Conservation (phyloP, 2,797 vertebrate species). For the Leptodactylus fallax region DNA sequence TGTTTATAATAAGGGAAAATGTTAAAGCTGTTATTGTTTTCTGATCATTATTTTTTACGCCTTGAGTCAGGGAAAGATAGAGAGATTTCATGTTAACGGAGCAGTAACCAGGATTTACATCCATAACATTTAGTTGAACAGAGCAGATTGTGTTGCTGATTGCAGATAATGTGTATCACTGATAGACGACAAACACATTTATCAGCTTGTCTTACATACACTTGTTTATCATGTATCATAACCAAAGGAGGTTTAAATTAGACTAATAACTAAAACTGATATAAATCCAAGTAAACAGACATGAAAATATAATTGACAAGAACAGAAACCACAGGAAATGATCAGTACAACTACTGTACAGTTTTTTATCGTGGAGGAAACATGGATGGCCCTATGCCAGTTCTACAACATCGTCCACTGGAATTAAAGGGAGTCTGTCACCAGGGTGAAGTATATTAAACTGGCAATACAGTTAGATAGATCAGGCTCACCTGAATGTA, state of each 20-base stretch:
- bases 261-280: conserved; percentile 30
- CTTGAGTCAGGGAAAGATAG: background rate
- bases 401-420: background rate
- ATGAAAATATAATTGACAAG: background rate
- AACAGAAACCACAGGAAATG: background rate
- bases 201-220: conserved; percentile 32
- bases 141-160: conserved; percentile 38
- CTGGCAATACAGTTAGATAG: too few species aligned
- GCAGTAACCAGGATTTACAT: conserved; percentile 39
- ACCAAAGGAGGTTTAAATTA: conserved; percentile 31
- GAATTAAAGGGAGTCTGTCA: background rate
- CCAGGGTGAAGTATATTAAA: too few species aligned
- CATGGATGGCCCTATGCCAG: too few species aligned
- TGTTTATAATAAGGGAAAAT: background rate
- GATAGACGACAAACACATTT: conserved; percentile 22
- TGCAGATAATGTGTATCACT: conserved; percentile 40
- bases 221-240: conserved; percentile 18
- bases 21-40: conserved; percentile 18
- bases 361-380: background rate
- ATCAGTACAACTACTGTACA: background rate
- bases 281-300: conserved; percentile 22
- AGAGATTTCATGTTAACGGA: conserved; percentile 32
- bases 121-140: conserved; percentile 38
- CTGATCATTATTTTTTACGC: conserved; percentile 33
- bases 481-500: too few species aligned